Percentiles rank a stretch among this genome's conserved stretches.
Evolutionary conservation across 2,888 invertebrate species (phyloP).

Genomic region (Agonum fuliginosum): DNA sequence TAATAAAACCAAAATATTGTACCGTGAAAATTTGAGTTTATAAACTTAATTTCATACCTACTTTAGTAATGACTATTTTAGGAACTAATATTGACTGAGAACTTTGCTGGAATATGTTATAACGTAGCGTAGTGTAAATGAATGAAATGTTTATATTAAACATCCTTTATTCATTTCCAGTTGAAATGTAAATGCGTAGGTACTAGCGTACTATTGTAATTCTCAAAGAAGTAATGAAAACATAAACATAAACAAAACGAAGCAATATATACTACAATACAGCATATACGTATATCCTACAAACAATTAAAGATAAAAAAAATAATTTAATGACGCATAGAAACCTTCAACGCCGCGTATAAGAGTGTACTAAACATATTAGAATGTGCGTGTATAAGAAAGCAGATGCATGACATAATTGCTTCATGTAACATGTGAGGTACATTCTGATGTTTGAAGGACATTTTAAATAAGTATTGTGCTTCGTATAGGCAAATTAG

Average conservation of each 20-base stretch:
- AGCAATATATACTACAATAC: neutral
- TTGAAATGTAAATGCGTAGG: no score
- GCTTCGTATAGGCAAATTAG: constrained; percentile 18
- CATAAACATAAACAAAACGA: neutral
- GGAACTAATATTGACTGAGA: no score
- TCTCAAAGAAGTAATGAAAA: no score
- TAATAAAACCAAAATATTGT: no score
- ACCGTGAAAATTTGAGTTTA: no score
- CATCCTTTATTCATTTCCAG: no score
- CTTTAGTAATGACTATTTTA: no score
- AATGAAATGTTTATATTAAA: no score
- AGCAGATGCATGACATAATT: constrained; percentile 45
- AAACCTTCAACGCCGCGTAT: neutral
- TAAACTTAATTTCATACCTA: no score
- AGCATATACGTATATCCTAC: neutral
- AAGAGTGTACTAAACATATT: constrained; percentile 7
- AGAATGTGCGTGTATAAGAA: constrained; percentile 34
- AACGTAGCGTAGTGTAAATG: no score
- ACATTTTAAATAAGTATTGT: constrained; percentile 31
- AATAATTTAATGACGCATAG: constrained; percentile 33
- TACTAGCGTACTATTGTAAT: no score
- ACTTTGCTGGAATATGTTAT: no score
- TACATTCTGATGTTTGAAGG: constrained; percentile 47
- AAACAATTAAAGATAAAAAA: constrained; percentile 19
- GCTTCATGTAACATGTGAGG: constrained; percentile 30